Base-by-base conservation (phyloP, 2,797 vertebrate species). In the Smutsia gigantea region DNA sequence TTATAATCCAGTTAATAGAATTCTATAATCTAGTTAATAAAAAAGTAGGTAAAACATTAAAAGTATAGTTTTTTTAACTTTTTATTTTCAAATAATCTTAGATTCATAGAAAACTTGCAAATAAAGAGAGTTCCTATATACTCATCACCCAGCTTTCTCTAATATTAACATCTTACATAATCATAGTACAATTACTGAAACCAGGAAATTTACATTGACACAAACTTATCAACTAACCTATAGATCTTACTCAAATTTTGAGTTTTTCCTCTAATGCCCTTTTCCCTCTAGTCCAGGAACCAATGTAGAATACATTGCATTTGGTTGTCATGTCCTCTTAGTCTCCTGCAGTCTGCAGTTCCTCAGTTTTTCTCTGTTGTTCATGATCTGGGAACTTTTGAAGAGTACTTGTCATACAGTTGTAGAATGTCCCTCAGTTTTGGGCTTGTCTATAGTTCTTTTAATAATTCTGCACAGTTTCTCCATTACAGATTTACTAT, bases 61-160 rank as follows among this genome's bases (percentile, higher is more conserved):
- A 93, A 69, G 13, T 87, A 46, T 87, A 59, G 59, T 63, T 79
- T 94, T 94, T 53, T 23, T 57, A 94, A 53, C 14, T 75, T 87
- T 88, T 90, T 49, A 78, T 68, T 93, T 95, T 90, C 57, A 82
- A 82, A 71, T 90, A 42, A 51, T 87, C 74, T 93, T 94, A 92
- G 46, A 57, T 37, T 93, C 78, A 17, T 4, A 39, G 29, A 72
- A 74, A 78, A 82, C n/a, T 86, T 64, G 25, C 12, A 37, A 31
- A 6, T 27, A 9, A 64, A 68, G 25, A 49, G 49, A 79, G 39
- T 87, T 82, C 25, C 57, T 39, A 1, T 91, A 37, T 90, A 42
- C 23, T 49, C 23, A 11, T 83, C 31, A 87, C 25, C 7, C 11
- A 46, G 15, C 4, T 91, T 64, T 15, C 29, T 14, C 34, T 93